Base-by-base conservation (phyloP, 2,113 vertebrate species). In the Xiphophorus maculatus region DNA sequence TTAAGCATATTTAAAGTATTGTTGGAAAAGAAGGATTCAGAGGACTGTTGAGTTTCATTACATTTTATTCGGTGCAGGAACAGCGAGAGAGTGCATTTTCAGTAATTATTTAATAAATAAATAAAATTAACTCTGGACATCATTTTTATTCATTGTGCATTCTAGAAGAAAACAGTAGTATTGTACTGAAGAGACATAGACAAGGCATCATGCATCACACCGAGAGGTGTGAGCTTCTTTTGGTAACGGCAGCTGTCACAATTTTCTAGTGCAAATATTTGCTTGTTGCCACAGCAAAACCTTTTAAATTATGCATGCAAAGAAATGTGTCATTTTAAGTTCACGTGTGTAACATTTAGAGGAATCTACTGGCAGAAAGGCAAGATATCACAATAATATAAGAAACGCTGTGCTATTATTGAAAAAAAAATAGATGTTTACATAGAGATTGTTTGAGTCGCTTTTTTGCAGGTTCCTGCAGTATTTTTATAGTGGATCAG, bases 201-300 rank as follows among this genome's bases (percentile, higher is more conserved):
- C 81, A 78, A 82, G 83, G 84, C 81, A 89, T 90, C 91, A 91
- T 92, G 92, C 92, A 85, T 89, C 83, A 87, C 87, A 89, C 88
- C 60, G 30, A 74, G 19, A 63, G 66, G 85, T 86, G 87, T 77
- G 79, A 87, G 69, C 54, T 65, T 79, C 84, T 86, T 92, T 91
- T 89, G 88, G 86, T 91, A 68, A 84, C 80, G 67, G 70, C 69
- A 88, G 73, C 83, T 62, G 83, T 84, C 82, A 87, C 80, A 84
- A 63, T 81, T 79, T 88, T 89, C 63, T 82, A 83, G 90, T 91
- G 90, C 89, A 90, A 82, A 79, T 84, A 63, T 70, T 33, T 82
- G 71, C 76, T 79, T 19, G 74, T 63, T 42, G 67, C 72, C 84
- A 89, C 79, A 79, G 73, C 66, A 78, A 82, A 81, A 85, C 60